phyloP scores from a whole-genome alignment of 2,113 vertebrate genomes.

The Nansenia antarctica region DNA sequence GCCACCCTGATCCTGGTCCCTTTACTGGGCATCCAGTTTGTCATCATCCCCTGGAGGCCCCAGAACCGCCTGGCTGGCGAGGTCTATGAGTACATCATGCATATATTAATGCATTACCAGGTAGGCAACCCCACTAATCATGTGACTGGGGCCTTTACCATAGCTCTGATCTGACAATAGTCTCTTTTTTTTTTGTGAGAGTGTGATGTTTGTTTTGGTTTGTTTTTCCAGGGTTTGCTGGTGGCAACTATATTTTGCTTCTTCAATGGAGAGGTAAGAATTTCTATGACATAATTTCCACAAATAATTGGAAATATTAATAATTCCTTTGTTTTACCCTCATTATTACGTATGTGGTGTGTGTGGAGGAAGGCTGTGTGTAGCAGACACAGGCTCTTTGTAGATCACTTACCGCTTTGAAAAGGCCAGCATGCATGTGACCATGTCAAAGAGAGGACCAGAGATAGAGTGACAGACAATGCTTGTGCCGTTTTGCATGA shows the following conservation, averaged over 20 bases:
- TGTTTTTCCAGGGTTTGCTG: constrained; percentile 84
- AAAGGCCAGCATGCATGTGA: constrained; percentile 42
- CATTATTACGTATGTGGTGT: no score
- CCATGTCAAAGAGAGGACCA: constrained; percentile 5
- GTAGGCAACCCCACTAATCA: constrained; percentile 61
- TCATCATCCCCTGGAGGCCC: constrained; percentile 95
- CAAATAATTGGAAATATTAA: background rate
- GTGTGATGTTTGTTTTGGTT: background rate
- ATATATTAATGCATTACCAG: constrained; percentile 97
- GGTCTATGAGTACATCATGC: constrained; percentile 96
- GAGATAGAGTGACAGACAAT: constrained; percentile 18
- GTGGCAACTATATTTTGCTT: constrained; percentile 98
- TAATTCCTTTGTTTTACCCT: no score
- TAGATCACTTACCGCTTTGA: constrained; percentile 35
- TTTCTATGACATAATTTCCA: background rate
- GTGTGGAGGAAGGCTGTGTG: no score
- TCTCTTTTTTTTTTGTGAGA: background rate
- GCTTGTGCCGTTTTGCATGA: constrained; percentile 35
- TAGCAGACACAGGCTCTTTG: no score
- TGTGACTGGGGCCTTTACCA: background rate
- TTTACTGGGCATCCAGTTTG: constrained; percentile 94
- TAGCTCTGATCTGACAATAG: background rate
- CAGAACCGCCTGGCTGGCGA: constrained; percentile 89
- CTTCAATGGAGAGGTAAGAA: constrained; percentile 94
- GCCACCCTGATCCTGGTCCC: constrained; percentile 95